Conservation (phyloP, 2,888 invertebrate genomes). For the Oscheius sp. region DNA sequence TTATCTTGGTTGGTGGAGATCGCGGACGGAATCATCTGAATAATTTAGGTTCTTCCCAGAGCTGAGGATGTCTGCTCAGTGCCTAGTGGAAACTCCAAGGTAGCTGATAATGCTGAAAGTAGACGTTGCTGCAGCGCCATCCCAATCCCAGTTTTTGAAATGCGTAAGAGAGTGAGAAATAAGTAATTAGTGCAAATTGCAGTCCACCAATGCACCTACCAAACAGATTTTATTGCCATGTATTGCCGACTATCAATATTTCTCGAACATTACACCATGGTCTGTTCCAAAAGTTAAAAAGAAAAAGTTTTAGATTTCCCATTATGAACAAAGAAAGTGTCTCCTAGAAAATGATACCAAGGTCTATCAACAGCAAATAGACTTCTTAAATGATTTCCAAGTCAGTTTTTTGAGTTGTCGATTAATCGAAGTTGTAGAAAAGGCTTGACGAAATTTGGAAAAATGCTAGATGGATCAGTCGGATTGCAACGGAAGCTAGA, state of each 20-base stretch:
- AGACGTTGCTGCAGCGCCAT: conserved; percentile 86
- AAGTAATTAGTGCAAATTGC: conserved; percentile 76
- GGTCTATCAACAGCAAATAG: conserved; percentile 58
- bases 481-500: conserved; percentile 90
- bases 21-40: too few relatives aligned
- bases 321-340: conserved; percentile 65
- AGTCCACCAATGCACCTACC: conserved; percentile 94
- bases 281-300: too few relatives aligned
- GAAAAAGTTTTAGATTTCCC: conserved; percentile 49
- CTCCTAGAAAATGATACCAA: conserved; percentile 59
- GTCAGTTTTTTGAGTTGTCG: too few relatives aligned
- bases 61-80: conserved; percentile 82
- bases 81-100: conserved; percentile 75
- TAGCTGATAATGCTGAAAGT: conserved; percentile 76
- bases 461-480: conserved; percentile 92
- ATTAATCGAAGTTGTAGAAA: conserved; percentile 61
- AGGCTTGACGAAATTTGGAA: conserved; percentile 91
- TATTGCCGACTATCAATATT: conserved; percentile 92
- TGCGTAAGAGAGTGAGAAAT: conserved; percentile 69
- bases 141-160: conserved; percentile 83
- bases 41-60: conserved; percentile 57
- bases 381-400: conserved; percentile 82
- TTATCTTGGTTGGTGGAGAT: conserved; percentile 83
- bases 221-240: conserved; percentile 85
- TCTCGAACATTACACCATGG: conserved; percentile 80